These are phyloP conservation scores for Abscondita cerata DNA, from an alignment of 2,888 invertebrate genomes.

Conservation along the genomic window DNA sequence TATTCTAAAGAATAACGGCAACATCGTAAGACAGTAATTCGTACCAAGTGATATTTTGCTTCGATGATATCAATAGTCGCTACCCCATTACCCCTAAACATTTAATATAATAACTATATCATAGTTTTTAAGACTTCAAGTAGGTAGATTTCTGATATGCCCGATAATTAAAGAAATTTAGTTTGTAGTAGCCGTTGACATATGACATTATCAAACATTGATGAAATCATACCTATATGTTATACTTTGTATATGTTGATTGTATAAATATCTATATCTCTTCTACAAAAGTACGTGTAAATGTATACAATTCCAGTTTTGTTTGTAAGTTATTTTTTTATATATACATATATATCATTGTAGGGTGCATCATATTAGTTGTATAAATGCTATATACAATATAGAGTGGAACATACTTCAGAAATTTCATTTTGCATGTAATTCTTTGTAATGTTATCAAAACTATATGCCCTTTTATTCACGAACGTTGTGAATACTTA, in stretches of 20 bases:
- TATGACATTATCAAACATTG: conserved; percentile 13
- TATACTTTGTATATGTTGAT: conserved; percentile 50
- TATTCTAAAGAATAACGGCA: conserved; percentile 4
- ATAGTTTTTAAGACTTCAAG: conserved; percentile 7
- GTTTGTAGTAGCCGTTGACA: conserved; percentile 16
- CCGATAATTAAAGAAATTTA: conserved; percentile 27
- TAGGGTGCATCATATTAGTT: conserved; percentile 45
- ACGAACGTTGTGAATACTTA: no score
- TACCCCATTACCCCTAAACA: background rate
- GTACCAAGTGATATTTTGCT: background rate
- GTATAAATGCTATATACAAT: conserved; percentile 46
- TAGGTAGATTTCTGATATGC: background rate
- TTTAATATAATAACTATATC: conserved; percentile 7
- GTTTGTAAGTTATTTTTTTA: conserved; percentile 47
- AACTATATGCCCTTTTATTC: no score
- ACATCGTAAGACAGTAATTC: background rate
- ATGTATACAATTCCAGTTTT: conserved; percentile 46
- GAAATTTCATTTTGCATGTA: conserved; percentile 11
- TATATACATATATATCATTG: conserved; percentile 46
- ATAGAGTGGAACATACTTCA: conserved; percentile 34
- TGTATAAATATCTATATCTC: conserved; percentile 45
- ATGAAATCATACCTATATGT: conserved; percentile 21
- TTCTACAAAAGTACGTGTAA: conserved; percentile 27
- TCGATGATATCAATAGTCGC: background rate
- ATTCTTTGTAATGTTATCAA: no score